Conservation (phyloP, 2,888 invertebrate genomes). For the Linnaemya tessellans region DNA sequence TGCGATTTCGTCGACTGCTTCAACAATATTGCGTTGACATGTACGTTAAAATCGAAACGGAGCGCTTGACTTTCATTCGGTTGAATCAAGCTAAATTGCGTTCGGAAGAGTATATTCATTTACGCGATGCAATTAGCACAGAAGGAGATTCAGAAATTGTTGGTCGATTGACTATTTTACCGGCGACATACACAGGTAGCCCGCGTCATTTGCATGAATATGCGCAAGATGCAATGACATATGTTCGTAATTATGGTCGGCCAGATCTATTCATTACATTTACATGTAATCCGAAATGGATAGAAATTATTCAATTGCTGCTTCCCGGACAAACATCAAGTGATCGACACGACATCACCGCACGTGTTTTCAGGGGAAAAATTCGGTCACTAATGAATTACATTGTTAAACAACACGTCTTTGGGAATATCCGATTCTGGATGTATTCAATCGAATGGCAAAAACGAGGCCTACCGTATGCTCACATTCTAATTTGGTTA, state of each 20-base stretch:
- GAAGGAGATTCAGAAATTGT: constrained; percentile 1
- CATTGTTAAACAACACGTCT: constrained; percentile 4
- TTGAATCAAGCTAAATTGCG: constrained; percentile 9
- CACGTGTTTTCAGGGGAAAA: background rate
- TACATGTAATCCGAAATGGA: background rate
- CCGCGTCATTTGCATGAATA: background rate
- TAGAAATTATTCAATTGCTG: background rate
- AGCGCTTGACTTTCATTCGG: background rate
- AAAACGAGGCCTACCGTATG: background rate
- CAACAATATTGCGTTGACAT: constrained; percentile 6
- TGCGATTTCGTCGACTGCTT: constrained; percentile 18
- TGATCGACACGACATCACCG: background rate
- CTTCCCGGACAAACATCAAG: background rate
- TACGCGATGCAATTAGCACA: background rate
- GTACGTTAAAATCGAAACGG: constrained; percentile 11
- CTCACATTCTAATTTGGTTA: constrained; percentile 18
- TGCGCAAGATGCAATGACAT: too few relatives aligned
- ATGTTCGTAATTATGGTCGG: too few relatives aligned
- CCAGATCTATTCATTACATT: background rate
- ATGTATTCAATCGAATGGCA: background rate
- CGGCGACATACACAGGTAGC: background rate
- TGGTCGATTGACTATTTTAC: background rate
- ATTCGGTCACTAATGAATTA: background rate
- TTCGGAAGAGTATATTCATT: constrained; percentile 1
- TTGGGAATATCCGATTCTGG: background rate